Evolutionary conservation across 1,140 invertebrate genomes (phyloP), one percentile per base, ranked within the genome.

Genomic region (Portunus trituberculatus): DNA sequence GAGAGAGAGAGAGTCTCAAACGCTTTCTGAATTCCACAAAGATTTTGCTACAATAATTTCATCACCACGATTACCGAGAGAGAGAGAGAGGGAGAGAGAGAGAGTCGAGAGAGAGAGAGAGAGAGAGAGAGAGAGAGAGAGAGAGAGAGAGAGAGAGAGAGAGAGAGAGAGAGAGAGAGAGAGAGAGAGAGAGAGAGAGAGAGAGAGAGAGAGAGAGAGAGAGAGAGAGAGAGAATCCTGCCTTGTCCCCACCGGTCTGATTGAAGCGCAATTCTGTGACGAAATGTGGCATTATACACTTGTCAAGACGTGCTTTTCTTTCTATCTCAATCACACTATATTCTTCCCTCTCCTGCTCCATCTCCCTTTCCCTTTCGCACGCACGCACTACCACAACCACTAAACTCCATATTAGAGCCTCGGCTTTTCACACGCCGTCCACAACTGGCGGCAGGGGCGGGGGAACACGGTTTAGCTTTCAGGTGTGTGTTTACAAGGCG

Each of bases 131-230:
- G 39, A 39, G 39, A 39, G 39, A 39, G 39, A 39, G 39, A 39
- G 39, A 39, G 39, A 39, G 39, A 39, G 39, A 39, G 39, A 39
- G 39, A 39, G 84, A 86, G 84, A 86, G 84, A 86, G 84, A 86
- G 25, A 86, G 84, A 86, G 25, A 86, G 84, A 86, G 28, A 86
- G 84, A 86, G 84, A 86, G 84, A 86, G 84, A 86, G 84, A 86
- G 84, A 89, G 87, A 89, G 87, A 89, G 87, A 89, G 87, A 89
- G 87, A 89, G 87, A 89, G 87, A 89, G 87, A 89, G 87, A 89
- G 87, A 89, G 87, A 89, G 87, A 89, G 87, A 89, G 87, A 45
- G 87, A 89, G 87, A 89, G 87, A 89, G 87, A 89, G 87, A 89
- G 87, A 89, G 87, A 89, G 87, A 89, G 87, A 89, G 87, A 89